Conservation (phyloP, 2,113 vertebrate genomes). For the Illadopsis cleaveri region DNA sequence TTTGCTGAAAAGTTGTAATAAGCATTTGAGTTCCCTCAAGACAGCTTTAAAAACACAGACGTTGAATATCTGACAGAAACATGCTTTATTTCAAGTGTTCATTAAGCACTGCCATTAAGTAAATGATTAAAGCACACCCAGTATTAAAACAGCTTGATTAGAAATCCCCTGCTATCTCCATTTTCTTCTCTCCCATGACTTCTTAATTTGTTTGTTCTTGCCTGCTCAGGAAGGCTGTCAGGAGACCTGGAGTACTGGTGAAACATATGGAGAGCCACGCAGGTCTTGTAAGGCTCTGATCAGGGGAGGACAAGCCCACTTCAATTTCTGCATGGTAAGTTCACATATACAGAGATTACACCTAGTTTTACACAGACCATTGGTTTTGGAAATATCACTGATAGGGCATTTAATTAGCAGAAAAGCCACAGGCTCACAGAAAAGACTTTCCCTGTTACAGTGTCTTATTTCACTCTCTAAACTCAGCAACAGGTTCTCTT, state of each 20-base stretch:
- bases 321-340: background rate
- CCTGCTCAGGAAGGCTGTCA: background rate
- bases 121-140: slow-evolving; percentile 53
- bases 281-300: background rate
- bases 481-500: background rate
- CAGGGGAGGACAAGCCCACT: background rate
- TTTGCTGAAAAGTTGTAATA: slow-evolving; percentile 45
- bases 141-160: slow-evolving; percentile 59
- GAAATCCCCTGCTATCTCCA: slow-evolving; percentile 50
- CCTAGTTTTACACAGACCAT: background rate
- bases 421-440: background rate
- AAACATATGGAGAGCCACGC: background rate
- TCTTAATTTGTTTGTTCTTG: slow-evolving; percentile 53
- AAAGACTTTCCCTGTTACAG: background rate
- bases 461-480: background rate
- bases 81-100: slow-evolving; percentile 49
- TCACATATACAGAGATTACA: background rate
- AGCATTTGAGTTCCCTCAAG: slow-evolving; percentile 48
- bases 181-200: slow-evolving; percentile 29
- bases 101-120: slow-evolving; percentile 39
- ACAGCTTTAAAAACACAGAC: slow-evolving; percentile 22
- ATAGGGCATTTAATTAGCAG: background rate
- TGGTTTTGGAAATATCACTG: background rate
- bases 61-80: slow-evolving; percentile 42
- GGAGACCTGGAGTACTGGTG: background rate